These are phyloP conservation scores for Perodicticus potto DNA, from an alignment of 2,797 vertebrate genomes.

Conservation along the genomic window DNA sequence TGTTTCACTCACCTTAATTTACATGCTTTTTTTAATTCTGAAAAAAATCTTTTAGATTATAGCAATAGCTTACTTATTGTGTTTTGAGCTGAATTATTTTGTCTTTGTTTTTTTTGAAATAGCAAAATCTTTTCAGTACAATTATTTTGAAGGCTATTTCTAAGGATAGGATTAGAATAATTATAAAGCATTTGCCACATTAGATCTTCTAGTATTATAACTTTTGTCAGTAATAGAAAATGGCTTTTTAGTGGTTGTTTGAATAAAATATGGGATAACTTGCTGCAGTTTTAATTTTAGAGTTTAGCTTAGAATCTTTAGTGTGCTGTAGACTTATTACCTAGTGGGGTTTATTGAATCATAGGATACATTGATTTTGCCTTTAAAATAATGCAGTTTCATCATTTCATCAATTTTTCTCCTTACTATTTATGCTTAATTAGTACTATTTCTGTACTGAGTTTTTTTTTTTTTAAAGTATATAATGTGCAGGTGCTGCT, in stretches of 20 bases:
- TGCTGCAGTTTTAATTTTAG: conserved; percentile 56
- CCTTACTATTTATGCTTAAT: conserved; percentile 74
- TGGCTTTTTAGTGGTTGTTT: conserved; percentile 68
- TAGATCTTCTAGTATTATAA: conserved; percentile 66
- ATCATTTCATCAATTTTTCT: conserved; percentile 76
- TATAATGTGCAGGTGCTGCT: not conserved
- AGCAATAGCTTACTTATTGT: conserved; percentile 88
- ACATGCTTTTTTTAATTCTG: conserved; percentile 92
- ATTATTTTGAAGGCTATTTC: conserved; percentile 73
- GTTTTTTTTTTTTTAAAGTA: not conserved
- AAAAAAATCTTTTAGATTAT: conserved; percentile 88
- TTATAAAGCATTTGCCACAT: conserved; percentile 61
- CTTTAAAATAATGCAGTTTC: conserved; percentile 79
- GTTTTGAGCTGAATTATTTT: conserved; percentile 75
- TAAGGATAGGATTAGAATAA: conserved; percentile 67
- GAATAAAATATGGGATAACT: conserved; percentile 72
- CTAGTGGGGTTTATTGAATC: conserved; percentile 55
- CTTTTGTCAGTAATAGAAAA: conserved; percentile 68
- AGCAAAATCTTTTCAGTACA: conserved; percentile 64
- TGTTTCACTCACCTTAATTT: conserved; percentile 97
- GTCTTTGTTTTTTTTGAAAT: conserved; percentile 62
- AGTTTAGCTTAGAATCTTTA: conserved; percentile 53
- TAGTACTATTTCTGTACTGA: conserved; percentile 54
- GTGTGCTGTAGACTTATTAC: conserved; percentile 53
- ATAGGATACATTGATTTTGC: conserved; percentile 74